Evolutionary conservation across 2,113 vertebrate species (phyloP).

Genomic region (Paramisgurnus dabryanus): DNA sequence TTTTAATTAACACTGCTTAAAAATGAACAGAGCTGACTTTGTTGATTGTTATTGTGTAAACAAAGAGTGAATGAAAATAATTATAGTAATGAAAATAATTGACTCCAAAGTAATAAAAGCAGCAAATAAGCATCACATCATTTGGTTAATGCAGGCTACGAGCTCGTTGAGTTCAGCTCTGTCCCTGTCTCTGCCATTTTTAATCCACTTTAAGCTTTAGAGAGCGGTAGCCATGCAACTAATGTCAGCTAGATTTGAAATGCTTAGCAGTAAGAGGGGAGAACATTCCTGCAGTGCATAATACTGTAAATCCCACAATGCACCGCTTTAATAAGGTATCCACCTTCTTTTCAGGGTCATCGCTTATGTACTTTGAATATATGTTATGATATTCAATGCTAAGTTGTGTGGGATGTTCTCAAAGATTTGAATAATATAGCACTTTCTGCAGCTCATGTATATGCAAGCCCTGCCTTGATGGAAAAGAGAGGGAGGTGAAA

Average conservation of each 20-base stretch:
- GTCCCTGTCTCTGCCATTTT: constrained; percentile 24
- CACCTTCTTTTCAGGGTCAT: constrained; percentile 43
- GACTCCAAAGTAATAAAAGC: constrained; percentile 43
- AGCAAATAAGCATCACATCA: constrained; percentile 37
- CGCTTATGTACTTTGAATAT: constrained; percentile 22
- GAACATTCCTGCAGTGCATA: constrained; percentile 29
- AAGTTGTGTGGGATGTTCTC: constrained; percentile 22
- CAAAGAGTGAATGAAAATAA: constrained; percentile 34
- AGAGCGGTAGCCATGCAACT: constrained; percentile 34
- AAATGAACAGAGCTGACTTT: constrained; percentile 19
- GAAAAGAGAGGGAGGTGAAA: constrained; percentile 11
- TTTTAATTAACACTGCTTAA: constrained; percentile 22
- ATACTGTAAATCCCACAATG: constrained; percentile 44
- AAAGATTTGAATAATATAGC: constrained; percentile 25
- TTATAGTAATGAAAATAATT: constrained; percentile 37
- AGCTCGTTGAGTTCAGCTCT: not conserved
- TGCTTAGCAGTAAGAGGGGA: constrained; percentile 38
- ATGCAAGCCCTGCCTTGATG: constrained; percentile 22
- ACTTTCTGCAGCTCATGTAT: constrained; percentile 8
- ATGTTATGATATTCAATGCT: constrained; percentile 19
- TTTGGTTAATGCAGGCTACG: not conserved
- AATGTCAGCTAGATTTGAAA: constrained; percentile 44
- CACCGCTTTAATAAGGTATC: constrained; percentile 52
- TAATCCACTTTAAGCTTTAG: constrained; percentile 42
- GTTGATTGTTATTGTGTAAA: constrained; percentile 33